These are phyloP conservation scores for Prunella fulvescens DNA, from an alignment of 2,113 vertebrate species.

Conservation along the genomic window DNA sequence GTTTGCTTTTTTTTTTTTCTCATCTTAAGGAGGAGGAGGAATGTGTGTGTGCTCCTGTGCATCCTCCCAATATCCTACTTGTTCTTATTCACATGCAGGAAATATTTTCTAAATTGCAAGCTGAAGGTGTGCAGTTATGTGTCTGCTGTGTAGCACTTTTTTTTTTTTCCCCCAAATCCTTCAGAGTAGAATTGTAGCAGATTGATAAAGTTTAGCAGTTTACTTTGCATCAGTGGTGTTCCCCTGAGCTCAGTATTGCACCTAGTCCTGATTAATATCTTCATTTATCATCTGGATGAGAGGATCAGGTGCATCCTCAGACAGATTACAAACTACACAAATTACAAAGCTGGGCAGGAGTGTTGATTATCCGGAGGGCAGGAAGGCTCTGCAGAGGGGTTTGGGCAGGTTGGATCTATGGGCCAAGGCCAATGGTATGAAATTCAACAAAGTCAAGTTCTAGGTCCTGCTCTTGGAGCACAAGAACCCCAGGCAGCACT, in stretches of 20 bases:
- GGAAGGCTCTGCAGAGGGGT: background rate
- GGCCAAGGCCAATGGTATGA: background rate
- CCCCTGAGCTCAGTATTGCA: background rate
- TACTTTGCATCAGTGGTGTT: background rate
- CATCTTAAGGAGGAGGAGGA: background rate
- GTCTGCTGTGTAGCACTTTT: background rate
- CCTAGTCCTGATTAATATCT: background rate
- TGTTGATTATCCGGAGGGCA: background rate
- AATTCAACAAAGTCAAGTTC: background rate
- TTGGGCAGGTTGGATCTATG: background rate
- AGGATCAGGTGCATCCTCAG: background rate
- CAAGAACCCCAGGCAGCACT: background rate
- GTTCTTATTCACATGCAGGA: background rate
- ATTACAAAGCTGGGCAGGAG: background rate
- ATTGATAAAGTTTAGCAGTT: background rate
- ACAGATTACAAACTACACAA: background rate
- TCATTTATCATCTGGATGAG: background rate
- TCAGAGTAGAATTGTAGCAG: background rate
- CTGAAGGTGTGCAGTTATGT: background rate
- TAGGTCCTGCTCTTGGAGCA: background rate
- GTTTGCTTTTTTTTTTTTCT: background rate
- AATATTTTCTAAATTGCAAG: background rate
- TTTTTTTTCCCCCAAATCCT: background rate
- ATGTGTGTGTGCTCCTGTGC: fast-evolving
- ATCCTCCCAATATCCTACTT: background rate